A percentile compares a stretch with the other conserved stretches of the same genome.
These are phyloP conservation scores for Trachelus tabidus DNA, from an alignment of 2,888 invertebrate species.

Conservation along the genomic window DNA sequence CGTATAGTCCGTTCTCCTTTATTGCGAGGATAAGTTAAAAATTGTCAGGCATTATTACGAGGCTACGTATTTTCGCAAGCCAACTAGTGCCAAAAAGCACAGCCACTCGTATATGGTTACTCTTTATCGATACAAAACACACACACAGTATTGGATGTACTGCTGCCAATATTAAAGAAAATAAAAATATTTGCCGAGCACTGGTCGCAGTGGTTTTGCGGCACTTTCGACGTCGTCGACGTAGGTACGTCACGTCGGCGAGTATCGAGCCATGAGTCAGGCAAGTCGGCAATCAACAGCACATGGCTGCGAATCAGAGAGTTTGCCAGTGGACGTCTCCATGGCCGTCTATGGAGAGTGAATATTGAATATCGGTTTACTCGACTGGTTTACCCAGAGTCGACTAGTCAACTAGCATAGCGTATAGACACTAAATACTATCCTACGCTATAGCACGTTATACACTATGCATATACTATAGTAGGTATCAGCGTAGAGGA, in stretches of 20 bases:
- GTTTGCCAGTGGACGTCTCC: conserved; percentile 45
- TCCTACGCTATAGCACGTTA: not conserved
- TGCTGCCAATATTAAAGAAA: conserved; percentile 15
- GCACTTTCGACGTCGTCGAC: not conserved
- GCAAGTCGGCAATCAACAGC: conserved; percentile 46
- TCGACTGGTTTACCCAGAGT: not conserved
- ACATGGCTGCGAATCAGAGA: conserved; percentile 23
- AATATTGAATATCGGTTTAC: conserved; percentile 49
- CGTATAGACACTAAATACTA: not conserved
- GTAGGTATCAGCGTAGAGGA: conserved; percentile 28
- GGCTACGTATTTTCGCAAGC: not conserved
- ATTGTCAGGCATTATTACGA: not conserved
- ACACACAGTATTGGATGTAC: too few species aligned
- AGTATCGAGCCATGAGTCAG: conserved; percentile 3
- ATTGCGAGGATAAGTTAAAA: not conserved
- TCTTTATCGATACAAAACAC: too few species aligned
- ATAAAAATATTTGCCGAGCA: conserved; percentile 51
- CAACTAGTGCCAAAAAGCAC: not conserved
- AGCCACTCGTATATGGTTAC: not conserved
- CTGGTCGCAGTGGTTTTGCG: conserved; percentile 18
- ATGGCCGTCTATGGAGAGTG: conserved; percentile 48
- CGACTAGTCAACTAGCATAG: not conserved
- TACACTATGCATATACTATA: not conserved
- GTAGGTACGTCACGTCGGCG: not conserved
- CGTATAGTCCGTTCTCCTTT: not conserved